phyloP scores from a whole-genome alignment of 2,797 vertebrate genomes.

The Sebastolobus alascanus region DNA sequence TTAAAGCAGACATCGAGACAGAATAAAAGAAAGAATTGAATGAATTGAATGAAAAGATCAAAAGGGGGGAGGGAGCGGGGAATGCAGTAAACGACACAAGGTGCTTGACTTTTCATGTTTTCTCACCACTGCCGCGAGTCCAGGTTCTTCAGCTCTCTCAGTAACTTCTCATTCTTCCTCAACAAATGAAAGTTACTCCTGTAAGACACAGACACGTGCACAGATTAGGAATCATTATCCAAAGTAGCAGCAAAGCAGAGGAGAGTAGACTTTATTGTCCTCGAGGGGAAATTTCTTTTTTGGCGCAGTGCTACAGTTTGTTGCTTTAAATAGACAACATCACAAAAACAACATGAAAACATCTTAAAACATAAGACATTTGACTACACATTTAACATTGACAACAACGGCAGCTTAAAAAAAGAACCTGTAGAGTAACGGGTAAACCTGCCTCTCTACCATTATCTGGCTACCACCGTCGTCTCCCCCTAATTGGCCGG shows the following conservation, averaged over 20 bases:
- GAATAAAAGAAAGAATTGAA: neutral
- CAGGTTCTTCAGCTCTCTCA: conserved; percentile 97
- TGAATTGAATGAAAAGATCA: neutral
- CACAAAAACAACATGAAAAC: neutral
- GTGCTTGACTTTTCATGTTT: conserved; percentile 51
- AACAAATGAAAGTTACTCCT: conserved; percentile 98
- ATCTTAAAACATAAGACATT: neutral
- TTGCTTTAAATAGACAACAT: neutral
- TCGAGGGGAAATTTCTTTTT: neutral
- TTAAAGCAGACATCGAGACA: neutral
- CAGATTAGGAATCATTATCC: neutral
- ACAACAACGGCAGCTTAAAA: neutral
- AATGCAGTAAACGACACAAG: neutral
- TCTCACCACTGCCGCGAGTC: conserved; percentile 97
- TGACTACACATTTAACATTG: neutral
- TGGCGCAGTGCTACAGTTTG: neutral
- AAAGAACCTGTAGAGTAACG: neutral
- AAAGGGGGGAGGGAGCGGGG: neutral
- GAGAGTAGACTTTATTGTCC: neutral
- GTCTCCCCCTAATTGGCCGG: conserved; percentile 44
- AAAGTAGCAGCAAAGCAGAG: neutral
- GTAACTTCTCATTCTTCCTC: conserved; percentile 98
- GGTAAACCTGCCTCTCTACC: neutral
- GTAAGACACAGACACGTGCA: conserved; percentile 58
- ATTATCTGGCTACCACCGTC: conserved; percentile 7